Percentiles rank a stretch among this genome's conserved stretches.
Evolutionary conservation across 2,113 vertebrate species (phyloP).

Genomic region (Lepisosteus osseus): DNA sequence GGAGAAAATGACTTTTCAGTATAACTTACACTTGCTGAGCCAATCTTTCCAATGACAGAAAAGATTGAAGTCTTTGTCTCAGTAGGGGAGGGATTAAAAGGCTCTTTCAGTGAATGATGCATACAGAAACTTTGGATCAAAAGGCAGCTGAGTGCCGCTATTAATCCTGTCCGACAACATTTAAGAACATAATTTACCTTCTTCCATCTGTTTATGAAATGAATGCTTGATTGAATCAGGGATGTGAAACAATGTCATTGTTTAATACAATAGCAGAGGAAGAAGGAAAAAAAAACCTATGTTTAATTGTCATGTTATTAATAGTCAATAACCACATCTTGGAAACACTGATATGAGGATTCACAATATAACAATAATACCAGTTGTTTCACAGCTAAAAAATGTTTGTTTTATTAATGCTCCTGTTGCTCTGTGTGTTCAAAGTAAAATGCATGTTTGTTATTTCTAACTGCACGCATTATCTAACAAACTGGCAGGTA

Average conservation of each 20-base stretch:
- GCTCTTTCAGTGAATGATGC: not conserved
- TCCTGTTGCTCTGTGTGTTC: constrained; percentile 48
- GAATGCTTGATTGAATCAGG: too few species aligned
- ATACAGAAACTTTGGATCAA: not conserved
- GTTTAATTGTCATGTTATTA: constrained; percentile 22
- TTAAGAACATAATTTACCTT: too few species aligned
- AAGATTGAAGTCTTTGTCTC: not conserved
- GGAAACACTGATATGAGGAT: constrained; percentile 32
- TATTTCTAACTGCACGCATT: constrained; percentile 58
- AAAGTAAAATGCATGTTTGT: constrained; percentile 52
- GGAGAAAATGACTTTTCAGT: too few species aligned
- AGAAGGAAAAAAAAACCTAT: too few species aligned
- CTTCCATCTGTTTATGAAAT: too few species aligned
- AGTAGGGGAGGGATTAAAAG: not conserved
- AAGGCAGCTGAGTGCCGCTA: too few species aligned
- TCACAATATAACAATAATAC: constrained; percentile 26
- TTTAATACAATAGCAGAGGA: too few species aligned
- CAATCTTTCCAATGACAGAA: too few species aligned
- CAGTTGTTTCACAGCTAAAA: constrained; percentile 34
- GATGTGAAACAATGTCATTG: too few species aligned
- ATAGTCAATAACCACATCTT: constrained; percentile 37
- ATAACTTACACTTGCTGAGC: too few species aligned
- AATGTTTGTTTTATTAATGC: constrained; percentile 50
- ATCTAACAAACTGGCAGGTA: constrained; percentile 34
- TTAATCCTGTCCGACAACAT: too few species aligned